A percentile compares a stretch with the other conserved stretches of the same genome.
Conservation (phyloP, 1,140 invertebrate species). For the Stegodyphus dumicola region DNA sequence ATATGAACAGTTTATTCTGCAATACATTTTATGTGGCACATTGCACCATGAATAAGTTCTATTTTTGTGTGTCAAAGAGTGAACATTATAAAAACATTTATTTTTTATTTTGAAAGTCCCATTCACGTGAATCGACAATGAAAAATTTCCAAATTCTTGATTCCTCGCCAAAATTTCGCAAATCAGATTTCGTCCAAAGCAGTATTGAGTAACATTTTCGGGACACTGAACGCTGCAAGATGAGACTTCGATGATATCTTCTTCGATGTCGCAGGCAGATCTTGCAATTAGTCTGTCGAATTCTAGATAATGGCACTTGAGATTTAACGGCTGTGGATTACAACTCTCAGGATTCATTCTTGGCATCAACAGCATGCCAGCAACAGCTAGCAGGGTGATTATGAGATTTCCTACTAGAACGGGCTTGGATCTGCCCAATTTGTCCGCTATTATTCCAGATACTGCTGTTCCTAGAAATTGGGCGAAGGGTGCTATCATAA, state of each 20-base stretch:
- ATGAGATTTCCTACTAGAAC: constrained; percentile 32
- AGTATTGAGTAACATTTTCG: not conserved
- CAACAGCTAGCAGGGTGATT: not conserved
- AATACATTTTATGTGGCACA: not conserved
- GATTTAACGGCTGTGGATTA: not conserved
- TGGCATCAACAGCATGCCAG: not conserved
- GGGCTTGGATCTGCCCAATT: constrained; percentile 41
- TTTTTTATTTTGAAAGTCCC: not conserved
- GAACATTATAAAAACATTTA: not conserved
- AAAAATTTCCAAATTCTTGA: not conserved
- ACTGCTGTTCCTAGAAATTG: constrained; percentile 17
- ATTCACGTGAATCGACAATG: not conserved
- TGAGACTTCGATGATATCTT: not conserved
- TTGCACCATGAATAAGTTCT: not conserved
- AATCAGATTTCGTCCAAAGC: not conserved
- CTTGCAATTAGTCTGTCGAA: not conserved
- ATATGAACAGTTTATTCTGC: not conserved
- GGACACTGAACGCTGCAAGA: not conserved
- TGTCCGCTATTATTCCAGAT: constrained; percentile 38
- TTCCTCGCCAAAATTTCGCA: not conserved
- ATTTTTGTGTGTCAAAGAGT: not conserved
- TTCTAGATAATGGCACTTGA: not conserved
- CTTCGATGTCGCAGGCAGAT: not conserved
- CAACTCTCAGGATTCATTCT: not conserved
- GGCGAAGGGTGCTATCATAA: not conserved